These are phyloP conservation scores for Neopipo cinnamomea DNA, from an alignment of 2,113 vertebrate genomes.

Conservation along the genomic window DNA sequence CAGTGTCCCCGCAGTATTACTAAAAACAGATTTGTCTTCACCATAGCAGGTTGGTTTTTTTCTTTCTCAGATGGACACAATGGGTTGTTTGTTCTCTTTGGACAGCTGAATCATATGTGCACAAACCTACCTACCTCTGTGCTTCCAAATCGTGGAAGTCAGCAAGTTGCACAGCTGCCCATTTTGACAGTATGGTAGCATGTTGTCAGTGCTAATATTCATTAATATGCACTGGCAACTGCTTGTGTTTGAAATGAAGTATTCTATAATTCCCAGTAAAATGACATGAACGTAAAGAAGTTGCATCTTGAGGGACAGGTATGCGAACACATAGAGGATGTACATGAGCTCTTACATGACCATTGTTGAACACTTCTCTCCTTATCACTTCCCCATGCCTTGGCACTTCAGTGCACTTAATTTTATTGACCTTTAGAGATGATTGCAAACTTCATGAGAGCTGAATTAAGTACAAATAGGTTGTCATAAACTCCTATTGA, in stretches of 20 bases:
- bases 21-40: neutral
- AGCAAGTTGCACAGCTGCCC: neutral
- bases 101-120: neutral
- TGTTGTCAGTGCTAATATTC: neutral
- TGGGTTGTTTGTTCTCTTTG: constrained; percentile 18
- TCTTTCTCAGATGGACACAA: neutral
- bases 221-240: neutral
- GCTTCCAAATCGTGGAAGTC: neutral
- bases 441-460: neutral
- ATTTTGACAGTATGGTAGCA: neutral
- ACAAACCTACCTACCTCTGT: neutral
- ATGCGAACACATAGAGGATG: neutral
- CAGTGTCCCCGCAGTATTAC: neutral
- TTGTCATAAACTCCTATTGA: neutral
- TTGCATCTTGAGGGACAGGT: neutral
- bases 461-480: neutral
- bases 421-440: neutral
- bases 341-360: neutral
- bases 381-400: neutral
- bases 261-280: neutral
- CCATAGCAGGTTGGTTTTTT: neutral
- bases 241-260: neutral
- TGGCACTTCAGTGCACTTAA: neutral
- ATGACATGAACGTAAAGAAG: neutral
- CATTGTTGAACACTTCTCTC: neutral